phyloP scores from a whole-genome alignment of 2,113 vertebrate genomes.

The Spermophilus dauricus region DNA sequence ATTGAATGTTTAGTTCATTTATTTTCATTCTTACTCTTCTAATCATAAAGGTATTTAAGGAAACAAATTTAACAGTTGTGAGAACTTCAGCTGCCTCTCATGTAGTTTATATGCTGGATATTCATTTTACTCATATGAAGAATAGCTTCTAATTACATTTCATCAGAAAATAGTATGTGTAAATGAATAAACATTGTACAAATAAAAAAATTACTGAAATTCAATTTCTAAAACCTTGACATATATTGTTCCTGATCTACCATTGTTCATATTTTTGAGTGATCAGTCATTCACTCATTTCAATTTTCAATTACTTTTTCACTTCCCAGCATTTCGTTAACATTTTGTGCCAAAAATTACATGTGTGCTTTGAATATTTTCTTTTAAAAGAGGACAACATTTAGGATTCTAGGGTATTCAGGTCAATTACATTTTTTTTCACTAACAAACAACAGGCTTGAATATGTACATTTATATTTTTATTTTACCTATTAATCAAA shows the following conservation, averaged over 20 bases:
- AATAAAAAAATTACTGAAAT: neutral
- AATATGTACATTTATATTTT: neutral
- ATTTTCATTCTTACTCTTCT: constrained; percentile 40
- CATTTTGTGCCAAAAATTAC: neutral
- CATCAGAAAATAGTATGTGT: neutral
- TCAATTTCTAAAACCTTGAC: neutral
- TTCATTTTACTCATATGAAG: neutral
- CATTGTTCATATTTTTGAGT: neutral
- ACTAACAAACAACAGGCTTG: neutral
- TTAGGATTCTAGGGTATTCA: neutral
- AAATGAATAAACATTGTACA: neutral
- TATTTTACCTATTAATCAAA: neutral
- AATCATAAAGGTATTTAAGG: neutral
- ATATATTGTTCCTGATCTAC: neutral
- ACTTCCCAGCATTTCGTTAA: neutral
- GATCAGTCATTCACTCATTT: neutral
- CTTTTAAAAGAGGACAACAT: neutral
- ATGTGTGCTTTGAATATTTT: neutral
- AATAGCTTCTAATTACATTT: constrained; percentile 20
- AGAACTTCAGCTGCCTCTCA: neutral
- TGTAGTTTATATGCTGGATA: neutral
- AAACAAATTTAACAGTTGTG: neutral
- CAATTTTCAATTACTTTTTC: neutral
- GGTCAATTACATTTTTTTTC: neutral
- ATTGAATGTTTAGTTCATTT: constrained; percentile 30